phyloP scores from a whole-genome alignment of 2,113 vertebrate species.

The Tauraco erythrolophus region DNA sequence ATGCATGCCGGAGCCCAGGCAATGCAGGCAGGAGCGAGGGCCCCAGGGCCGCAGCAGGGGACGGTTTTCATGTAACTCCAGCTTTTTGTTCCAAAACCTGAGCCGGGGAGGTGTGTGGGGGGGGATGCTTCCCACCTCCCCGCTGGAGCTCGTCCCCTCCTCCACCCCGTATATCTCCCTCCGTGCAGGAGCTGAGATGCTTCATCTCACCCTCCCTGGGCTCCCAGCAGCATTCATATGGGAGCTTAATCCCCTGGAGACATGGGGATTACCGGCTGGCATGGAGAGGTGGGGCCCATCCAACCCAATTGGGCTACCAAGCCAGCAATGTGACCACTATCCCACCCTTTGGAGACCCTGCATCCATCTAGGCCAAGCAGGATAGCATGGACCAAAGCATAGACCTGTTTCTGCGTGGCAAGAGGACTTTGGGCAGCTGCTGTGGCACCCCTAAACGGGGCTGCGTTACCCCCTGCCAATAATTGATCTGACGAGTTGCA shows the following conservation, averaged over 20 bases:
- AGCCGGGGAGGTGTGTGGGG: neutral
- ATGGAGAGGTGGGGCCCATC: neutral
- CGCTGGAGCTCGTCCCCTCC: neutral
- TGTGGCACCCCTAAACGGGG: neutral
- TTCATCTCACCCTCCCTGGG: neutral
- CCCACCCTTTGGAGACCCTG: neutral
- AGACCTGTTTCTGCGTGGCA: neutral
- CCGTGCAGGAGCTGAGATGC: neutral
- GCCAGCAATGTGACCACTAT: fast-evolving
- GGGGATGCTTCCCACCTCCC: neutral
- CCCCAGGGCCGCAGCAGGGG: conserved; percentile 60
- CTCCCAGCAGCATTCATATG: conserved; percentile 40
- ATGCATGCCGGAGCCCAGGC: conserved; percentile 49
- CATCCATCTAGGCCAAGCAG: neutral
- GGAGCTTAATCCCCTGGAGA: conserved; percentile 47
- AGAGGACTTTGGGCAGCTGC: neutral
- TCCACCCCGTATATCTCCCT: neutral
- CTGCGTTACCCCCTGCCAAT: neutral
- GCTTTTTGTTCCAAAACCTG: conserved; percentile 59
- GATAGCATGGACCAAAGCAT: fast-evolving
- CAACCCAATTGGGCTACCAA: neutral
- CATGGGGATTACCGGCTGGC: neutral
- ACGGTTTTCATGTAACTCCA: neutral
- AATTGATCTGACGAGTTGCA: conserved; percentile 1
- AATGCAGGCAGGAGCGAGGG: neutral